Percentiles rank a stretch among this genome's conserved stretches.
Evolutionary conservation across 2,797 vertebrate species (phyloP).

Genomic region (Menidia menidia): DNA sequence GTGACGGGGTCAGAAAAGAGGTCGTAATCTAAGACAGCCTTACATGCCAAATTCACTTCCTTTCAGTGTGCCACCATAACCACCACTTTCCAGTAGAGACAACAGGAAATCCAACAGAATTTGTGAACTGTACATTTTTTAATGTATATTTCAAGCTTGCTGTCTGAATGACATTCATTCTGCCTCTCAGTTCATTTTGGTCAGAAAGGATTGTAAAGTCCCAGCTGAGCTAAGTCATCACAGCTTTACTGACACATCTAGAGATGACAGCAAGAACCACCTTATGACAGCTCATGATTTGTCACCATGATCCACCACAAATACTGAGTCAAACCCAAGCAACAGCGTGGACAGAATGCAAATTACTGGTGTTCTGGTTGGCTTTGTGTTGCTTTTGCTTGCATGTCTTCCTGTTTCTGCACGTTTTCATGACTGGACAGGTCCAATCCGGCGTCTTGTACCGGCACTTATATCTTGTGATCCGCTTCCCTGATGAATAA

Average conservation of each 20-base stretch:
- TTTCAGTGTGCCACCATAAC: background rate
- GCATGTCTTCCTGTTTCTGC: constrained; percentile 16
- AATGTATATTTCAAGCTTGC: background rate
- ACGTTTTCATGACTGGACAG: constrained; percentile 18
- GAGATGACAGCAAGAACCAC: constrained; percentile 35
- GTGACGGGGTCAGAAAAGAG: constrained; percentile 6
- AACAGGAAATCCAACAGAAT: background rate
- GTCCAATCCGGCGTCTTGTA: constrained; percentile 54
- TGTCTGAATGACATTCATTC: background rate
- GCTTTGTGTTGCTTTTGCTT: constrained; percentile 3
- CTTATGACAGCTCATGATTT: constrained; percentile 52
- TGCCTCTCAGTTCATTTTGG: background rate
- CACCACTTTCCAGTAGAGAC: background rate
- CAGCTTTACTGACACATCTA: constrained; percentile 61
- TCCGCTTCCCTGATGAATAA: constrained; percentile 83
- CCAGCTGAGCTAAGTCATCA: constrained; percentile 35
- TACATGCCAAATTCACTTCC: constrained; percentile 23
- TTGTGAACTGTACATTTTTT: background rate
- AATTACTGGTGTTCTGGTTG: constrained; percentile 26
- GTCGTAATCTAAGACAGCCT: constrained; percentile 44
- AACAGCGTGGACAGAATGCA: constrained; percentile 14
- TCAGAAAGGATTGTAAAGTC: constrained; percentile 4
- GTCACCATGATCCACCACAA: constrained; percentile 42
- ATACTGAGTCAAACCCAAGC: constrained; percentile 55
- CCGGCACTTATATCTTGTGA: constrained; percentile 73